Evolutionary conservation across 2,888 invertebrate species (phyloP).

Genomic region (Ophion ventricosus): DNA sequence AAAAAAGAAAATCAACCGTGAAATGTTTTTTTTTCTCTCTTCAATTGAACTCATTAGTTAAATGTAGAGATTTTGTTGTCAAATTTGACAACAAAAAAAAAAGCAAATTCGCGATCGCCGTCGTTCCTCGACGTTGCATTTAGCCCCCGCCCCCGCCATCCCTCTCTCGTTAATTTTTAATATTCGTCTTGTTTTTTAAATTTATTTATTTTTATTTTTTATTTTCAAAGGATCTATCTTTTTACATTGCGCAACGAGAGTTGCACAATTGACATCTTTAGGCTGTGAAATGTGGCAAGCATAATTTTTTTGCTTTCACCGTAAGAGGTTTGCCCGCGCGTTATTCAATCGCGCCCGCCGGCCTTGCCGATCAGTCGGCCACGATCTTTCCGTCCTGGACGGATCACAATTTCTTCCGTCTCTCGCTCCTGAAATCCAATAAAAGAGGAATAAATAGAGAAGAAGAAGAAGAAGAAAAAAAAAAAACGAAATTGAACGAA

Average conservation of each 20-base stretch:
- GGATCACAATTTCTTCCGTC: background rate
- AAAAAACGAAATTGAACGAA: background rate
- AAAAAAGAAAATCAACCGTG: too few relatives aligned
- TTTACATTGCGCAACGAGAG: constrained; percentile 75
- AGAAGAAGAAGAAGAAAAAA: background rate
- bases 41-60: too few relatives aligned
- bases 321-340: constrained; percentile 69
- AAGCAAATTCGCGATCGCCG: background rate
- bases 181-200: background rate
- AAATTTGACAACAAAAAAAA: background rate
- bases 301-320: constrained; percentile 81
- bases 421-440: background rate
- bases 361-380: constrained; percentile 55
- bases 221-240: too few relatives aligned
- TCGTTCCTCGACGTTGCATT: constrained; percentile 25
- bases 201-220: constrained; percentile 58
- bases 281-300: constrained; percentile 72
- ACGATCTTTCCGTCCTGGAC: constrained; percentile 9
- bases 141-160: background rate
- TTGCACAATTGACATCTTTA: constrained; percentile 75
- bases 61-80: too few relatives aligned
- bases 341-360: constrained; percentile 75
- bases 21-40: too few relatives aligned
- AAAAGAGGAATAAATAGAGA: too few relatives aligned
- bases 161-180: background rate